A percentile compares a stretch with the other conserved stretches of the same genome.
Conservation (phyloP, 2,888 invertebrate species). For the Anticlea derivata region DNA sequence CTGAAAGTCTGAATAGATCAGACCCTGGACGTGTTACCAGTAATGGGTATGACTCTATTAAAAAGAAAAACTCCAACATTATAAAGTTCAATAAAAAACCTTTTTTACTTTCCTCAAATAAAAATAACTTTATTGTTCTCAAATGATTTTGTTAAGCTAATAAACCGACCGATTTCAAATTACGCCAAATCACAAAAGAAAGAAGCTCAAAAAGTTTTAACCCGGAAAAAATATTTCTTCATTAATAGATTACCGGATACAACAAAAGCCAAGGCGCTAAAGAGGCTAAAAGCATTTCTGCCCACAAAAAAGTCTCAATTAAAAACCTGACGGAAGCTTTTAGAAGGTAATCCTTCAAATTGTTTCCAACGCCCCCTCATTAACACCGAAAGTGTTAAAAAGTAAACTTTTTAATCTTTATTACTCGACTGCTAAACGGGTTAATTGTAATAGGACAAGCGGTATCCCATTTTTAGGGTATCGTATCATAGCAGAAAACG, state of each 20-base stretch:
- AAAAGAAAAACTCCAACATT: too few relatives aligned
- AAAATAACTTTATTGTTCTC: neutral
- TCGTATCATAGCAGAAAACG: too few relatives aligned
- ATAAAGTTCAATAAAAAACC: too few relatives aligned
- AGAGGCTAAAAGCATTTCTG: conserved; percentile 81
- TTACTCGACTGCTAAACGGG: conserved; percentile 82
- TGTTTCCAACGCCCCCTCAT: conserved; percentile 84
- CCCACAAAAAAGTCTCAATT: conserved; percentile 83
- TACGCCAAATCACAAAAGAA: conserved; percentile 30
- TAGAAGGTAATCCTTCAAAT: conserved; percentile 84
- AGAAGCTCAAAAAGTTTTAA: conserved; percentile 43
- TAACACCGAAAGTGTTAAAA: conserved; percentile 84
- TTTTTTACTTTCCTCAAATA: neutral
- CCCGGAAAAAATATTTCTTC: conserved; percentile 62
- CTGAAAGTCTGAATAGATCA: too few relatives aligned
- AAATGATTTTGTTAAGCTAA: conserved; percentile 8
- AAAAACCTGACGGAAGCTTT: conserved; percentile 84
- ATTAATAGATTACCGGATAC: conserved; percentile 78
- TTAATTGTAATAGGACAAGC: conserved; percentile 79
- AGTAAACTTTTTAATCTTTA: conserved; percentile 84
- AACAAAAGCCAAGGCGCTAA: conserved; percentile 72
- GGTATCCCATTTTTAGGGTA: conserved; percentile 75
- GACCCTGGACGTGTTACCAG: too few relatives aligned
- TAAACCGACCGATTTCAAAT: conserved; percentile 42
- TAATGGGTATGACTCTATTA: too few relatives aligned